phyloP scores from a whole-genome alignment of 2,888 invertebrate species.

The Corbicula japonica region DNA sequence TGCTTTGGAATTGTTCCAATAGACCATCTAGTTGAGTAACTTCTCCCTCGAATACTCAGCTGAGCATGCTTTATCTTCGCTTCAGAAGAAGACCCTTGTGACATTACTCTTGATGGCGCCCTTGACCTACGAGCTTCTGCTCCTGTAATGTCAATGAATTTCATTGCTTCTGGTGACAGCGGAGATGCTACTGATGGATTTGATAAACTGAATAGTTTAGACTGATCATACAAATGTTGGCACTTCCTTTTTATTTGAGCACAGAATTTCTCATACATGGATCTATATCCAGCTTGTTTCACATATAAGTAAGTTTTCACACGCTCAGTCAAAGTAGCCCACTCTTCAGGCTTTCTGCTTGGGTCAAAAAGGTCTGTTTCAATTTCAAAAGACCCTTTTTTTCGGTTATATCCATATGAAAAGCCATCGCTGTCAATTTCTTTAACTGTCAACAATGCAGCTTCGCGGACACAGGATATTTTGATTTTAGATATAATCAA shows the following conservation, averaged over 20 bases:
- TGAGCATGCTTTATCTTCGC: background rate
- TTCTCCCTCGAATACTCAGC: slow-evolving; percentile 22
- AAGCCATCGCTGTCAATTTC: slow-evolving; percentile 64
- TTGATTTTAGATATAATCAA: slow-evolving; percentile 77
- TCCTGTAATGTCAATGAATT: slow-evolving; percentile 27
- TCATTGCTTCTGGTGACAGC: slow-evolving; percentile 46
- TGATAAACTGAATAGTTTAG: slow-evolving; percentile 45
- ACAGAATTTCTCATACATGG: slow-evolving; percentile 58
- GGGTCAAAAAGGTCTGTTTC: slow-evolving; percentile 66
- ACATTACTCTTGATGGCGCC: background rate
- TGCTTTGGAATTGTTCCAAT: slow-evolving; percentile 54
- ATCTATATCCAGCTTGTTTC: slow-evolving; percentile 49
- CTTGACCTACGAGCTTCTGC: slow-evolving; percentile 2
- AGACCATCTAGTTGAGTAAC: slow-evolving; percentile 52
- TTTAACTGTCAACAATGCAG: slow-evolving; percentile 68
- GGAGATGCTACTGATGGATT: slow-evolving; percentile 4
- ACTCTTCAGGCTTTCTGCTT: slow-evolving; percentile 72
- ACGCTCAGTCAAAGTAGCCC: slow-evolving; percentile 78
- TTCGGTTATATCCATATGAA: slow-evolving; percentile 65
- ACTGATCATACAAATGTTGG: slow-evolving; percentile 53
- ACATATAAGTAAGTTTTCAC: slow-evolving; percentile 59
- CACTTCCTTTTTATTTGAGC: slow-evolving; percentile 43
- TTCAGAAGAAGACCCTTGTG: background rate
- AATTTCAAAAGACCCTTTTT: slow-evolving; percentile 58
- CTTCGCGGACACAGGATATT: slow-evolving; percentile 80